Conservation (phyloP, 35 echinoderm and acorn worm species). For the Hemicentrotus pulcherrimus region DNA sequence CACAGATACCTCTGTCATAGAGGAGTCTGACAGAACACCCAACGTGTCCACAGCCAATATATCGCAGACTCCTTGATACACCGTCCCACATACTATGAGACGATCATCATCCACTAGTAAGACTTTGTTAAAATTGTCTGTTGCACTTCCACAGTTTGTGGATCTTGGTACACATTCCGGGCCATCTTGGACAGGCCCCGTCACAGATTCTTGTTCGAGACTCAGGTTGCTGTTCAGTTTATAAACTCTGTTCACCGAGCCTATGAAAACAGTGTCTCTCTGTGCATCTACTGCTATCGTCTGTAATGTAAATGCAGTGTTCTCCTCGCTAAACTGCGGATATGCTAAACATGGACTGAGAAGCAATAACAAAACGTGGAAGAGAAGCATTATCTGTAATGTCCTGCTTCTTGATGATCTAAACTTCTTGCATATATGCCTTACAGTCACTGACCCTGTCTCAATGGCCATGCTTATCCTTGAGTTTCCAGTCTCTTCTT, state of each 20-base stretch:
- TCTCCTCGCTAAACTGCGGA: constrained; percentile 39
- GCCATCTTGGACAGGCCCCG: constrained; percentile 72
- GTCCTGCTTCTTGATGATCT: not conserved
- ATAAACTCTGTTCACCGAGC: constrained; percentile 76
- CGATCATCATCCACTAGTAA: constrained; percentile 59
- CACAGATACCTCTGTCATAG: constrained; percentile 62
- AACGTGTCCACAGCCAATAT: constrained; percentile 46
- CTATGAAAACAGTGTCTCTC: constrained; percentile 61
- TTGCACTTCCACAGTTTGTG: constrained; percentile 14
- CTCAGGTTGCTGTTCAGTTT: constrained; percentile 71
- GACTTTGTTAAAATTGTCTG: constrained; percentile 84
- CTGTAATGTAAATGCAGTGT: constrained; percentile 46
- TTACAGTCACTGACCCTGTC: not conserved
- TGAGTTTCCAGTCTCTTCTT: not conserved
- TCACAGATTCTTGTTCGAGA: constrained; percentile 18
- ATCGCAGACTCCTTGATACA: constrained; percentile 82
- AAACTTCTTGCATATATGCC: constrained; percentile 30
- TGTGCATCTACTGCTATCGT: constrained; percentile 62
- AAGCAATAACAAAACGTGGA: not conserved
- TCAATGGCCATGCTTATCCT: not conserved
- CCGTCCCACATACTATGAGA: constrained; percentile 77
- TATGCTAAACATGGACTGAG: not conserved
- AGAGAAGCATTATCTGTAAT: not conserved
- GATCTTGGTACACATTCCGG: constrained; percentile 58
- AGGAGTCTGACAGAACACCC: constrained; percentile 50